Conservation (phyloP, 2,797 vertebrate genomes). For the Arnoldichthys spilopterus region DNA sequence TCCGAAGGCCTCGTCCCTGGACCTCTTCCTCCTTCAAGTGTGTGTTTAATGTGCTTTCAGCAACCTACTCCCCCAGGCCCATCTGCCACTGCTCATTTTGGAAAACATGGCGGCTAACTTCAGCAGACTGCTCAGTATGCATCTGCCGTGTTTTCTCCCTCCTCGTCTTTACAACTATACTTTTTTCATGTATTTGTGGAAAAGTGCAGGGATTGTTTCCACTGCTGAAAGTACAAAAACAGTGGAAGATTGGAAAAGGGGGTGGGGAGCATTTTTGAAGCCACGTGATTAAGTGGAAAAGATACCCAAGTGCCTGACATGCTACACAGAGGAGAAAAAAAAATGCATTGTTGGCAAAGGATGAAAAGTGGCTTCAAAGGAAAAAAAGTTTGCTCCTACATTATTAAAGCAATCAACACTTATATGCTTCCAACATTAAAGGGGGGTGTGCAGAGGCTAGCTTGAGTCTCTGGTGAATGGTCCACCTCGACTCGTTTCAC, state of each 20-base stretch:
- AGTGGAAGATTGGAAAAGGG: constrained; percentile 45
- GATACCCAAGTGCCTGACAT: constrained; percentile 53
- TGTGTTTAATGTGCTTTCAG: constrained; percentile 78
- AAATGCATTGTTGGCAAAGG: constrained; percentile 63
- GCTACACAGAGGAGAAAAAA: constrained; percentile 53
- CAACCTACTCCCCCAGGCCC: constrained; percentile 71
- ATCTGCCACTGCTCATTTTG: constrained; percentile 77
- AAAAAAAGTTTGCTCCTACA: constrained; percentile 64
- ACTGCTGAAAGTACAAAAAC: constrained; percentile 17
- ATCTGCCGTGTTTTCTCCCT: constrained; percentile 34
- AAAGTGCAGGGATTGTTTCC: constrained; percentile 45
- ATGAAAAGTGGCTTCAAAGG: constrained; percentile 64
- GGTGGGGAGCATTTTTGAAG: constrained; percentile 66
- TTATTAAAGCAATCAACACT: constrained; percentile 69
- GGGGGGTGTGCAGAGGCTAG: background rate
- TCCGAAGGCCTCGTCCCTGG: constrained; percentile 62
- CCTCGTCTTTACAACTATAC: constrained; percentile 33
- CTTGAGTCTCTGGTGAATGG: background rate
- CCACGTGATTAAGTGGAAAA: constrained; percentile 45
- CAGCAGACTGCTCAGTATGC: constrained; percentile 62
- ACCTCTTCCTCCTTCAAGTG: constrained; percentile 60
- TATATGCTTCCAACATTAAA: constrained; percentile 32
- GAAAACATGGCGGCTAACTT: constrained; percentile 67
- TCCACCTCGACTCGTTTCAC: background rate
- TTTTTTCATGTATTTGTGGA: constrained; percentile 41